Evolutionary conservation across 2,113 vertebrate genomes (phyloP), one percentile per base, ranked within the genome.

Genomic region (Neogale vison): DNA sequence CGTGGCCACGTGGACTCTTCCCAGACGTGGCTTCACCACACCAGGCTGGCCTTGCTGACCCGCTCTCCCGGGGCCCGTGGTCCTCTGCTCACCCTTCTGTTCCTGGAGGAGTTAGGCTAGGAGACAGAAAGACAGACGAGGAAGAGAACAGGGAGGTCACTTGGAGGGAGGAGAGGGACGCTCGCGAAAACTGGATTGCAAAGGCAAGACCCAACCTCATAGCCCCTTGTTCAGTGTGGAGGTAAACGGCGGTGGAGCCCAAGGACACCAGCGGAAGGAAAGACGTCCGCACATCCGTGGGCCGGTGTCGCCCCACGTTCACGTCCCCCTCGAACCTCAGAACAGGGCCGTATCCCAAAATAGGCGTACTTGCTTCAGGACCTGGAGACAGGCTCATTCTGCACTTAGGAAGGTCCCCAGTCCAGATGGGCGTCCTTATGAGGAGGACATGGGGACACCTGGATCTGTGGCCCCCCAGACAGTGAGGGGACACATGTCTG

Each of bases 171-270:
- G 77, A 77, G 50, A 36, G 29, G 11, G 69, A 39, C 0, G 36
- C 36, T 10, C 36, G 5, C 5, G 0, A 12, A 6, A 65, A 65
- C 61, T 0, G 1, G 34, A 69, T 13, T 6, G 0, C 3, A 7
- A 74, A 26, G 11, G 4, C 67, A 71, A n/a, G 67, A 21, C 36
- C 29, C 13, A 3, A 24, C 36, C 21, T 72, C 11, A 13, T 3
- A 21, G 13, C 11, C 11, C 71, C 21, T 39, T 23, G 3, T 14
- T 26, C 72, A 7, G 23, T 0, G 6, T 39, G 69, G 36, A 39
- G 72, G 12, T 3, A 14, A 50, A 42, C 7, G 2, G 72, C 10
- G 26, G n/a, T 6, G 59, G 69, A 29, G 72, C 3, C 85, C 59
- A 23, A 47, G 36, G 26, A n/a, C 31, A 69, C 3, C 0, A 7